phyloP scores from a whole-genome alignment of 2,113 vertebrate genomes.

The Corythoichthys haematopterus region DNA sequence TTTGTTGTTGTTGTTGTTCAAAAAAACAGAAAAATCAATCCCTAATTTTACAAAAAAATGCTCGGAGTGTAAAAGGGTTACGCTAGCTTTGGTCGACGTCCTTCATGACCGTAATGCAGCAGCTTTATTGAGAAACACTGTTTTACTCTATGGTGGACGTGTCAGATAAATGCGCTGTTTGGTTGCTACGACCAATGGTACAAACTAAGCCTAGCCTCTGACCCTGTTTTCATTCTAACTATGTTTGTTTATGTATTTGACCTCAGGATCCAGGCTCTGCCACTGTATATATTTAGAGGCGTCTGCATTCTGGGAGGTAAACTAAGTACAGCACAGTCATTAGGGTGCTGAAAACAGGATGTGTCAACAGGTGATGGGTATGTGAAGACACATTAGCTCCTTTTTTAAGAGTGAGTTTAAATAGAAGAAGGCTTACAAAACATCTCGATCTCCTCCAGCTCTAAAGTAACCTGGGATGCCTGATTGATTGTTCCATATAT shows the following conservation, averaged over 20 bases:
- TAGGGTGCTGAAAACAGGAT: not conserved
- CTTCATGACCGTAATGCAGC: no score
- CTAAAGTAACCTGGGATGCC: no score
- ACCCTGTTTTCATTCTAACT: not conserved
- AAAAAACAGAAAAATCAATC: no score
- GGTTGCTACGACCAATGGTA: conserved; percentile 13
- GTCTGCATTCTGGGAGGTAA: not conserved
- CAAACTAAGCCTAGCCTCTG: not conserved
- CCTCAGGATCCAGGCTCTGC: conserved; percentile 12
- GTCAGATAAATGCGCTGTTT: conserved; percentile 2
- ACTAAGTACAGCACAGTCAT: conserved; percentile 8
- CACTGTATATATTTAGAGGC: not conserved
- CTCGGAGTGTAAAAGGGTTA: no score
- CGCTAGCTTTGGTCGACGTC: no score
- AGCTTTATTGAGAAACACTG: no score
- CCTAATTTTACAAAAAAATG: no score
- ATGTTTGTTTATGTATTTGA: not conserved
- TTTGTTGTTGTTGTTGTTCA: no score
- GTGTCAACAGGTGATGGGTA: conserved; percentile 13
- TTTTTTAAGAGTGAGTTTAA: conserved; percentile 12
- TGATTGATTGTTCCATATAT: no score
- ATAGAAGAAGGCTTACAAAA: not conserved
- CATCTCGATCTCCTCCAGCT: no score
- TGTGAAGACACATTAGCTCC: conserved; percentile 4
- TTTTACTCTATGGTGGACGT: not conserved